Conservation (phyloP, 2,888 invertebrate genomes). For the Drosophila lutescens region DNA sequence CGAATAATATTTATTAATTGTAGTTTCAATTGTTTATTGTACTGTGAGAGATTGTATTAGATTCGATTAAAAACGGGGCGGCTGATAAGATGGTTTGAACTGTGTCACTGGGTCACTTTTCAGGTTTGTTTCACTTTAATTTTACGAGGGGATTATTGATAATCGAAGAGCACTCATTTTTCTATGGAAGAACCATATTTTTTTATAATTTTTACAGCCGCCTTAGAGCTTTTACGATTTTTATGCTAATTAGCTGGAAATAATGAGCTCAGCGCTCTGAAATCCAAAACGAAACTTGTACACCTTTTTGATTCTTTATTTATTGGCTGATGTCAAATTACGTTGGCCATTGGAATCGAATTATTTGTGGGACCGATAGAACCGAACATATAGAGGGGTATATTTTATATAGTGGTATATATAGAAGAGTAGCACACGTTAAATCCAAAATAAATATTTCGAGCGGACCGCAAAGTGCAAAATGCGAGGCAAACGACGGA, state of each 20-base stretch:
- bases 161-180: slow-evolving; percentile 4
- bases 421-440: slow-evolving; percentile 35
- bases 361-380: slow-evolving; percentile 37
- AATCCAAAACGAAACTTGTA: slow-evolving; percentile 8
- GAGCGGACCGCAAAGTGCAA: slow-evolving; percentile 56
- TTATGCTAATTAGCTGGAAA: slow-evolving; percentile 71
- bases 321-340: slow-evolving; percentile 21
- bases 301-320: slow-evolving; percentile 23
- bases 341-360: slow-evolving; percentile 32
- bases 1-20: slow-evolving; percentile 47
- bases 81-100: slow-evolving; percentile 57
- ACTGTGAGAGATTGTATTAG: slow-evolving; percentile 15
- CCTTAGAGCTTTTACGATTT: slow-evolving; percentile 46
- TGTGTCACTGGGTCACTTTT: slow-evolving; percentile 65
- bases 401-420: slow-evolving; percentile 38
- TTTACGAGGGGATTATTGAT: slow-evolving; percentile 2
- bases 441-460: slow-evolving; percentile 53
- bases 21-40: slow-evolving; percentile 17
- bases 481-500: slow-evolving; percentile 66
- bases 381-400: slow-evolving; percentile 21
- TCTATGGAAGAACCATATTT: slow-evolving; percentile 15
- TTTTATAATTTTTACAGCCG: slow-evolving; percentile 8
- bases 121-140: slow-evolving; percentile 41
- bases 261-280: slow-evolving; percentile 76
- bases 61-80: slow-evolving; percentile 5